Evolutionary conservation across 2,888 invertebrate genomes (phyloP), one percentile per base, ranked within the genome.

Genomic region (Griposia aprilina): DNA sequence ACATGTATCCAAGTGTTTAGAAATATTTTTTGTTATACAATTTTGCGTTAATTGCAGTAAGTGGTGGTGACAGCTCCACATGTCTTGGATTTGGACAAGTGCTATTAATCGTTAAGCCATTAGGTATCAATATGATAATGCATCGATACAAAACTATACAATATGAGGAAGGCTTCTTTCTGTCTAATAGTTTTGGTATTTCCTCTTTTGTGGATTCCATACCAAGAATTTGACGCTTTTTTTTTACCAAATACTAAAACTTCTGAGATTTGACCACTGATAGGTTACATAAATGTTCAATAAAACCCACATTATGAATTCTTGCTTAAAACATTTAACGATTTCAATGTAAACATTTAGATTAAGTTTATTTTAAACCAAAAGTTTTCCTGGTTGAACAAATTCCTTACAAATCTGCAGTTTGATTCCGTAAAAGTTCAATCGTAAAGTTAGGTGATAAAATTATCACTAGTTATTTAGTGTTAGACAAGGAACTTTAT

Each of bases 1-100:
- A 87, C 80, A 69, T 8, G 77, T 88, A 67, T 77, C n/a, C 8
- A 65, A 76, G 57, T 83, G 71, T 78, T 67, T 10, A 15, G 73
- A 83, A 83, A 70, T 62, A 52, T 13, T 83, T 83, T 83, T 79
- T 84, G 65, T 63, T 0, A 45, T 45, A 23, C 48, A 26, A 57
- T 76, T 83, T 60, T 65, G 36, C 59, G 65, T 69, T 72, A 72
- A 70, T 73, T 75, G 62, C 57, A n/a, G 41, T 77, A 41, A 75
- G 13, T 85, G 15, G 30, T 23, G 26, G 57, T 81, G 71, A 69
- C 79, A 83, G 69, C 26, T 63, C 26, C n/a, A 65, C 45, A 23
- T 78, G 83, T 50, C 6, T 41, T 41, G 41, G 6, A 7, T 41
- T 41, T 41, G 41, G 41, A 41, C 41, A 41, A 41, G 41, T 65